Percentiles rank a stretch among this genome's conserved stretches.
Evolutionary conservation across 1,140 invertebrate species (phyloP).

Genomic region (Popillia japonica): DNA sequence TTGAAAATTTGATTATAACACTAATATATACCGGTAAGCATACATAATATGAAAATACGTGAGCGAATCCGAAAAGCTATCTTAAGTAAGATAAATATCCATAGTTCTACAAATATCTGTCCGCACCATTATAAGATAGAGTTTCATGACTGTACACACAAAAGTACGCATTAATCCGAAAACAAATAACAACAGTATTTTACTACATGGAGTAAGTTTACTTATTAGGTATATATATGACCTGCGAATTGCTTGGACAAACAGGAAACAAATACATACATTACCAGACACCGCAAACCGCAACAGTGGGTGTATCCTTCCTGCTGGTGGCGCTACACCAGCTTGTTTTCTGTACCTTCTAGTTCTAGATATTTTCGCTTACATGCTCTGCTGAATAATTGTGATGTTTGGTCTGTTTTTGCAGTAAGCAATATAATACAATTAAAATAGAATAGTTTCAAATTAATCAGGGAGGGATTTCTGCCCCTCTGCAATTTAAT

Average conservation of each 20-base stretch:
- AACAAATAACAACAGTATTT: not conserved
- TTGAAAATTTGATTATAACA: too few species aligned
- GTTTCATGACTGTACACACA: not conserved
- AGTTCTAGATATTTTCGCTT: not conserved
- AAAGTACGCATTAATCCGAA: not conserved
- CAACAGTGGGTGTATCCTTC: conserved; percentile 11
- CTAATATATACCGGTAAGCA: too few species aligned
- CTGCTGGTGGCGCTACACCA: not conserved
- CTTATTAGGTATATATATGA: not conserved
- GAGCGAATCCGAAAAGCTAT: not conserved
- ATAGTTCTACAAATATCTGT: not conserved
- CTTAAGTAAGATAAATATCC: not conserved
- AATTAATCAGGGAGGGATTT: too few species aligned
- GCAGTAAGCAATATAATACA: too few species aligned
- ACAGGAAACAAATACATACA: conserved; percentile 25
- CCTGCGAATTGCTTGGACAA: conserved; percentile 23
- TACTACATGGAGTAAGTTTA: not conserved
- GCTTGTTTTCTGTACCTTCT: not conserved
- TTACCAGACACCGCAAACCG: conserved; percentile 6
- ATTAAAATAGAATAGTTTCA: too few species aligned
- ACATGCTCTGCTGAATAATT: not conserved
- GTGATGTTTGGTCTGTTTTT: not conserved
- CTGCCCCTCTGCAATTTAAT: too few species aligned
- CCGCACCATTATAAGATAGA: not conserved
- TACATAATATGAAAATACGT: too few species aligned